These are phyloP conservation scores for Poliocrania exsul DNA, from an alignment of 2,797 vertebrate species.

Conservation along the genomic window DNA sequence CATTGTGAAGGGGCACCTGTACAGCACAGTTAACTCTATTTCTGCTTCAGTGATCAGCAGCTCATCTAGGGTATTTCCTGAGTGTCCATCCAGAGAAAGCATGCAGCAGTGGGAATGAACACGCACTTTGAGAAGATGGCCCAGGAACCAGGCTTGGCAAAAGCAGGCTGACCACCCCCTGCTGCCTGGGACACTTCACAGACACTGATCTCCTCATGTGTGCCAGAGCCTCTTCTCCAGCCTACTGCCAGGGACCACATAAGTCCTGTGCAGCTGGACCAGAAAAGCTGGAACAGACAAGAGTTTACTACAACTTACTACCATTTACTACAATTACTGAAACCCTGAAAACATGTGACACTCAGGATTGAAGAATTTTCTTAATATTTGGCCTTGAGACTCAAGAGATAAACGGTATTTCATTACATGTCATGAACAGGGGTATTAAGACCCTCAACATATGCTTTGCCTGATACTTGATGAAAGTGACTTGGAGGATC, in stretches of 20 bases:
- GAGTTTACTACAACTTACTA: too few relatives aligned
- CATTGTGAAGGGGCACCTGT: background rate
- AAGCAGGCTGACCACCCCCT: background rate
- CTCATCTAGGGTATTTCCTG: background rate
- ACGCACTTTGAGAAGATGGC: background rate
- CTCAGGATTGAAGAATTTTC: background rate
- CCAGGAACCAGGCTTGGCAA: background rate
- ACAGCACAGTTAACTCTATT: rapidly evolving
- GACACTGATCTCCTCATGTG: background rate
- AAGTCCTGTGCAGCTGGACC: rapidly evolving
- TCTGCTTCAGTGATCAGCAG: background rate
- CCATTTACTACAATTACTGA: background rate
- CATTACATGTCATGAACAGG: background rate
- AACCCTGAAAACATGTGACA: background rate
- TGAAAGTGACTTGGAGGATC: background rate
- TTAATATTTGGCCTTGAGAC: background rate
- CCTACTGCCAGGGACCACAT: background rate
- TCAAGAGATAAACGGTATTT: background rate
- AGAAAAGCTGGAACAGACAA: background rate
- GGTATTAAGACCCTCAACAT: background rate
- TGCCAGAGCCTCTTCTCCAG: background rate
- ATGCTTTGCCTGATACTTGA: background rate
- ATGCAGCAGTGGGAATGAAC: background rate
- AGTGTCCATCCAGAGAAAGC: background rate
- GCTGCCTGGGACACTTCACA: background rate